These are phyloP conservation scores for Mermis nigrescens DNA, from an alignment of 2,888 invertebrate genomes.

Conservation along the genomic window DNA sequence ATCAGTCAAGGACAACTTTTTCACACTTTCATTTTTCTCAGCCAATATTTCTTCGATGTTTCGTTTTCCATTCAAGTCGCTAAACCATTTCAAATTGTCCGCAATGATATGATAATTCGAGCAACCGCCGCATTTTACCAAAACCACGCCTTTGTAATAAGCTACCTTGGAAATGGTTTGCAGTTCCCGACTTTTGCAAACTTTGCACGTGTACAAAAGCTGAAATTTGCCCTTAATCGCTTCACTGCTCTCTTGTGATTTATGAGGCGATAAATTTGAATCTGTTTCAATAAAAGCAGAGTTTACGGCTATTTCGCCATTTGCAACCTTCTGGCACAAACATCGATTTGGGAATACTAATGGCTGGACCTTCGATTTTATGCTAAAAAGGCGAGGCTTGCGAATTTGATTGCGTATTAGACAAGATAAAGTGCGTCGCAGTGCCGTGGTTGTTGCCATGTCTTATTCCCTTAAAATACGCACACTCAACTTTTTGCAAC, in stretches of 20 bases:
- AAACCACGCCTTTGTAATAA: conserved; percentile 71
- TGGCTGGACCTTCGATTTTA: no score
- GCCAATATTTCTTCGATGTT: conserved; percentile 79
- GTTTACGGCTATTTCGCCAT: neutral
- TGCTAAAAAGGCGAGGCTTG: no score
- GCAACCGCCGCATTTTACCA: conserved; percentile 70
- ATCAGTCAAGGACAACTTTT: conserved; percentile 8
- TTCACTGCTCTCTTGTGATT: no score
- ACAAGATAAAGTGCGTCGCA: no score
- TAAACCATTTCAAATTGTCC: conserved; percentile 86
- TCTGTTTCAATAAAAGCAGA: neutral
- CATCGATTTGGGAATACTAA: no score
- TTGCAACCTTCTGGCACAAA: neutral
- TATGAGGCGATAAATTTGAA: no score
- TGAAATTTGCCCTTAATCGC: conserved; percentile 31
- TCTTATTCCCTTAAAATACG: no score
- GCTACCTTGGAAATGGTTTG: conserved; percentile 65
- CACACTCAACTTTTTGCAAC: no score
- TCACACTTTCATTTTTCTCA: conserved; percentile 63
- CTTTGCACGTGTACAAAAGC: conserved; percentile 68
- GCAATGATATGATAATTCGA: conserved; percentile 77
- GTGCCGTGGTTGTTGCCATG: no score
- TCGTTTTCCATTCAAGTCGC: conserved; percentile 43
- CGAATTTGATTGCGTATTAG: no score
- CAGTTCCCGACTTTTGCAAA: conserved; percentile 54